Evolutionary conservation across 2,888 invertebrate species (phyloP).

Genomic region (Ophion ellenae): DNA sequence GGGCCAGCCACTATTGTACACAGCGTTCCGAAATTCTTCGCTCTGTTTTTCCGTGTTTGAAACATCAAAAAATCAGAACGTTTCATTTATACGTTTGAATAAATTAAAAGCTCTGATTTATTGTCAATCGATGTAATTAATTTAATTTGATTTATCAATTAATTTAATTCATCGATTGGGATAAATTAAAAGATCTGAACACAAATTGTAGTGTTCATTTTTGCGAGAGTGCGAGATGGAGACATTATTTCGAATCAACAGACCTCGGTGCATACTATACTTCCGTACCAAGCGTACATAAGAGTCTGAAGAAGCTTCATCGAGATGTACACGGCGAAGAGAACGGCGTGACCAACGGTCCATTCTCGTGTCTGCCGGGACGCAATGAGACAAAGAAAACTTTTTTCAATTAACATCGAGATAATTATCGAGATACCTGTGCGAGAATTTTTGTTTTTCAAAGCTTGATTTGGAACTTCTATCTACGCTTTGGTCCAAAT

Average conservation of each 20-base stretch:
- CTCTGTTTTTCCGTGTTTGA: constrained; percentile 65
- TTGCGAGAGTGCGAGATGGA: not conserved
- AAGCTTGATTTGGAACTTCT: too few relatives aligned
- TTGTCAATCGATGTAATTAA: too few relatives aligned
- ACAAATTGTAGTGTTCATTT: not conserved
- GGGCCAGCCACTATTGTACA: constrained; percentile 71
- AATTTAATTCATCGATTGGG: too few relatives aligned
- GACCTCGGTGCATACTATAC: constrained; percentile 60
- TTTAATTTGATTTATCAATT: too few relatives aligned
- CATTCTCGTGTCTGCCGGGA: constrained; percentile 45
- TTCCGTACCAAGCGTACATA: constrained; percentile 67
- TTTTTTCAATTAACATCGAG: too few relatives aligned
- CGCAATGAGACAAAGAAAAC: not conserved
- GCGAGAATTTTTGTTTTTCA: too few relatives aligned
- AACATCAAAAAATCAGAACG: not conserved
- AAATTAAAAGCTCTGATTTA: too few relatives aligned
- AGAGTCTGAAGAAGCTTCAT: constrained; percentile 64
- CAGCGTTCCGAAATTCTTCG: constrained; percentile 68
- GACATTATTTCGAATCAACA: not conserved
- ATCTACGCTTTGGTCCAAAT: too few relatives aligned
- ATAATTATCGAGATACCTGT: too few relatives aligned
- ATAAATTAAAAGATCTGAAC: too few relatives aligned
- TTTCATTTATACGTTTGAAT: not conserved
- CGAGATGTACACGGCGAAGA: constrained; percentile 52
- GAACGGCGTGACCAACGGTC: constrained; percentile 50